A percentile compares a stretch with the other conserved stretches of the same genome.
phyloP scores from a whole-genome alignment of 2,888 invertebrate genomes.

The Chrysodeixis includens region DNA sequence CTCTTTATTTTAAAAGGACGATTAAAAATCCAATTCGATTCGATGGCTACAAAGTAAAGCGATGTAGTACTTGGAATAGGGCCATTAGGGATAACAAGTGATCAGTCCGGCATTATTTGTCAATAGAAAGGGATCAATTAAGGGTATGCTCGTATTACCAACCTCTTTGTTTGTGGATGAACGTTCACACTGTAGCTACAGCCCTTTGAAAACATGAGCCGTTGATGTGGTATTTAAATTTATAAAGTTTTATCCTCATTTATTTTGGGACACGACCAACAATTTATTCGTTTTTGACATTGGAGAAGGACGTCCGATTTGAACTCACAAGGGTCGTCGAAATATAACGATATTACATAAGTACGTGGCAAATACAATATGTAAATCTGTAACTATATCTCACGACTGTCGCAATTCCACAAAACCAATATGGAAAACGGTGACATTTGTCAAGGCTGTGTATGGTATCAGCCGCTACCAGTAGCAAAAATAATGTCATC shows the following conservation, averaged over 20 bases:
- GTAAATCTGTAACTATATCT: neutral
- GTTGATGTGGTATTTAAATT: conserved; percentile 6
- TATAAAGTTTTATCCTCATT: conserved; percentile 8
- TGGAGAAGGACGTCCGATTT: conserved; percentile 7
- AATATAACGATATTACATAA: neutral
- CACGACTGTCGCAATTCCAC: neutral
- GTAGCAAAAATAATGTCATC: too few species aligned
- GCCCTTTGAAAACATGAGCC: neutral
- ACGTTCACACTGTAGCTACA: neutral
- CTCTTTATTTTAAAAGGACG: conserved; percentile 16
- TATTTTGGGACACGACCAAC: neutral
- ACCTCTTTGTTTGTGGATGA: conserved; percentile 10
- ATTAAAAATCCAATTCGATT: conserved; percentile 32
- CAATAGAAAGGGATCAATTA: conserved; percentile 30
- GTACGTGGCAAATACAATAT: neutral
- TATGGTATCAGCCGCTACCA: too few species aligned
- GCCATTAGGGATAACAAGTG: conserved; percentile 47
- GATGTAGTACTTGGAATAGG: conserved; percentile 30
- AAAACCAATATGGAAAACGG: neutral
- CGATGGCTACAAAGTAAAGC: conserved; percentile 36
- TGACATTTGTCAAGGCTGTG: too few species aligned
- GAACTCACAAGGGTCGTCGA: neutral
- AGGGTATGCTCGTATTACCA: conserved; percentile 11
- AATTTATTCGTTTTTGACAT: neutral
- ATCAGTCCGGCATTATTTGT: conserved; percentile 41